Conservation (phyloP, 2,797 vertebrate species). For the Chromobotia macracanthus region DNA sequence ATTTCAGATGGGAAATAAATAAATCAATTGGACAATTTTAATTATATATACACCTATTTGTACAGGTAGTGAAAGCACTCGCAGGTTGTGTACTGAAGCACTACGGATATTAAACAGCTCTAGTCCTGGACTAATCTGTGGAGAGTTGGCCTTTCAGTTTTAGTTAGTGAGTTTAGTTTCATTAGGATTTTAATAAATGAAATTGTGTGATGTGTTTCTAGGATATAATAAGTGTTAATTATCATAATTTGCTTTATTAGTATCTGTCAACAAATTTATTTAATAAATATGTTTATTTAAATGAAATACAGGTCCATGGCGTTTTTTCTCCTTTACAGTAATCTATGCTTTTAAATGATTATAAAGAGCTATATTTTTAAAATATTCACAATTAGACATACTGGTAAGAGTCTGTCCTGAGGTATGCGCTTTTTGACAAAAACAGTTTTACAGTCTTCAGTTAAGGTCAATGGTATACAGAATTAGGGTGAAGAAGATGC, state of each 20-base stretch:
- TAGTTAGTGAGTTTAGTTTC: background rate
- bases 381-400: too few species aligned
- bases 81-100: background rate
- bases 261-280: background rate
- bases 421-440: too few species aligned
- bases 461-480: too few species aligned
- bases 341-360: background rate
- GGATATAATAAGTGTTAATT: background rate
- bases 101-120: constrained; percentile 14
- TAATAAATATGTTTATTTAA: background rate
- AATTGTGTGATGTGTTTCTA: background rate
- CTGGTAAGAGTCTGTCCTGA: too few species aligned
- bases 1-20: background rate
- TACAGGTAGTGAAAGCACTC: background rate
- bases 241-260: background rate
- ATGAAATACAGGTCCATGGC: background rate
- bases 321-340: background rate
- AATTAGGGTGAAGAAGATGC: too few species aligned
- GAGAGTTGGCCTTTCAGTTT: background rate
- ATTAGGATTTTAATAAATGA: background rate
- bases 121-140: background rate
- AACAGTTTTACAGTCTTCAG: too few species aligned
- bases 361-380: too few species aligned
- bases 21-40: background rate
- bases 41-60: too few species aligned